Evolutionary conservation across 2,113 vertebrate genomes (phyloP), one percentile per base, ranked within the genome.

Genomic region (Poecile atricapillus): DNA sequence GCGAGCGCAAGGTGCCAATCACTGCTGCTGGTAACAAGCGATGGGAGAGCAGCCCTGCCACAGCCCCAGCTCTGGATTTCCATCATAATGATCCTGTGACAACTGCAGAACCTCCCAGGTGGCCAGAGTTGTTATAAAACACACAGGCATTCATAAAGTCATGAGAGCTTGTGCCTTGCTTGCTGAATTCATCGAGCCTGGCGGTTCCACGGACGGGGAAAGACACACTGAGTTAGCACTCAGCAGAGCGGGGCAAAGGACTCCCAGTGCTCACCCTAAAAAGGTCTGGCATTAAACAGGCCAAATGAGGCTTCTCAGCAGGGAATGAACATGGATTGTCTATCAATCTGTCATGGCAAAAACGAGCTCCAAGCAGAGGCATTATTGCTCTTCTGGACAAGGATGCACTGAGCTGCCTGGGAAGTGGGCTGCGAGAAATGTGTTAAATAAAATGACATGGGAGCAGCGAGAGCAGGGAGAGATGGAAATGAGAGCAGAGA

Each of bases 401-500:
- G 44, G 93, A 41, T 58, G 59, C 58, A 7, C 28, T 1, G 83
- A 83, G 65, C 67, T 86, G 89, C 82, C 62, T 12, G 63, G 82
- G 71, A 87, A 89, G 82, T 8, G 58, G 74, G 55, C 78, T 87
- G 85, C 5, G 13, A 83, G 90, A 90, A 79, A 88, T 7, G 27
- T 41, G 63, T 63, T 70, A 55, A 86, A 76, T 76, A 47, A 77
- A 84, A 20, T 60, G 64, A 68, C 82, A 37, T 3, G 85, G 90
- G 64, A 95, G 90, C 90, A 90, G 82, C 47, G 11, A 60, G 85
- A 76, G 75, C 75, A 14, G 35, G 74, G 50, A 74, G 76, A 81
- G 93, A 90, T 67, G 67, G 87, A 93, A 96, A 92, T 24, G 84
- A 93, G 82, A 88, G 82, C 75, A 37, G 95, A 88, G 85, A 95